phyloP scores from a whole-genome alignment of 2,888 invertebrate species.

The Meta bourneti region DNA sequence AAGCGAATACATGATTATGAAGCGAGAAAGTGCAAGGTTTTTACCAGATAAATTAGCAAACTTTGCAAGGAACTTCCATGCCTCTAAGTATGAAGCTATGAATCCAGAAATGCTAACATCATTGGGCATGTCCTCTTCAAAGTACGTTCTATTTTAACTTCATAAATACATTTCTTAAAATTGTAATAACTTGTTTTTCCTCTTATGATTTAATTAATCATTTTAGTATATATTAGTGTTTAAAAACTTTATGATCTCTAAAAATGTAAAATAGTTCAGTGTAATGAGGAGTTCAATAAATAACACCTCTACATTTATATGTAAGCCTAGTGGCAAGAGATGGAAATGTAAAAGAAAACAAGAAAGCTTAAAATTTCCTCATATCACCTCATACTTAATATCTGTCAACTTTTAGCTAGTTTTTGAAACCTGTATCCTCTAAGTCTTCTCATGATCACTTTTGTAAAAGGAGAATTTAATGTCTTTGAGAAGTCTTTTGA shows the following conservation, averaged over 20 bases:
- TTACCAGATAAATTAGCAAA: conserved; percentile 81
- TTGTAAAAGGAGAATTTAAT: too few species aligned
- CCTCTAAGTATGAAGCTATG: conserved; percentile 67
- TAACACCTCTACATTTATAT: neutral
- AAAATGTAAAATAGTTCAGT: neutral
- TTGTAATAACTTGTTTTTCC: neutral
- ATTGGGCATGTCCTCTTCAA: conserved; percentile 73
- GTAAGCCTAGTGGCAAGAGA: neutral
- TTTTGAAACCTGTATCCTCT: too few species aligned
- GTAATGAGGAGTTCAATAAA: neutral
- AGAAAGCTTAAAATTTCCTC: neutral
- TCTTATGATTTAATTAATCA: neutral
- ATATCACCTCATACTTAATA: neutral
- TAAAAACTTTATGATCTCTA: neutral
- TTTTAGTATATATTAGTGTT: neutral
- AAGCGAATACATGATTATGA: conserved; percentile 95
- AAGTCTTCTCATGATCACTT: too few species aligned
- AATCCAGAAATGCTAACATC: conserved; percentile 70
- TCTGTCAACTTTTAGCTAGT: too few species aligned
- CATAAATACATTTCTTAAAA: neutral
- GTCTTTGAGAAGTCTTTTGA: too few species aligned
- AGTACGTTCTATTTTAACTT: conserved; percentile 49
- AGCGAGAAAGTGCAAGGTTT: conserved; percentile 93
- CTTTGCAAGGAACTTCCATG: conserved; percentile 77
- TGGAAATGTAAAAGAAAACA: neutral